Base-by-base conservation (phyloP, 2,797 vertebrate species). In the Cyclura pinguis region DNA sequence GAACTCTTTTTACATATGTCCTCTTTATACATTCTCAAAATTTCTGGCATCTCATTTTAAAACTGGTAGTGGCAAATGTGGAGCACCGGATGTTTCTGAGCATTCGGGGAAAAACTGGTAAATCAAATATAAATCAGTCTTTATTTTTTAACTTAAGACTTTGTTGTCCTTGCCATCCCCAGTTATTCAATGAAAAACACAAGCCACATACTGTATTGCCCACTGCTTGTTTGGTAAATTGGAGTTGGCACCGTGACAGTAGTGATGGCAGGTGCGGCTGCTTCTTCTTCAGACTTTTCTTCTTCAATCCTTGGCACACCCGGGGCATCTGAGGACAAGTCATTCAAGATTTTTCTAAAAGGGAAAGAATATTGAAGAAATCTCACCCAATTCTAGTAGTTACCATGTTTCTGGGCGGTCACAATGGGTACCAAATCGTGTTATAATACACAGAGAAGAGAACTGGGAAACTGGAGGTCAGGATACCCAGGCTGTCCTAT, bases 171-270 rank as follows among this genome's bases (percentile, higher is more conserved):
- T 80, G 87, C 90, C 69, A 94, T 94, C 92, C 92, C 91, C 87
- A 94, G 93, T 88, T 93, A 93, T 87, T 88, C 93, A 94, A 95
- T 86, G 88, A 97, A 92, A 96, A 96, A 95, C 91, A 90, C 90
- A 93, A 84, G 89, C 92, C 95, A 98, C 99, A 97, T 96, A 99
- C 99, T 99, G 96, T 99, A 99, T 96, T 99, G 99, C 95, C 99
- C 99, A 88, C 98, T 99, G 98, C 99, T 99, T 88, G 99, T 99
- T 97, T 99, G 99, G 96, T 99, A 99, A 95, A 99, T 99, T n/a
- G 99, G 99, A 80, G 99, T 99, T 95, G 99, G 99, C 98, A 99
- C 98, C 81, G 99, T 99, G 92, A 99, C 99, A 64, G 99, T 99
- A 94, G 99, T 98, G 96, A 99, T 99, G 96, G 99, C 98, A 52